Evolutionary conservation across 2,113 vertebrate species (phyloP).

Genomic region (Centropus unirufus): DNA sequence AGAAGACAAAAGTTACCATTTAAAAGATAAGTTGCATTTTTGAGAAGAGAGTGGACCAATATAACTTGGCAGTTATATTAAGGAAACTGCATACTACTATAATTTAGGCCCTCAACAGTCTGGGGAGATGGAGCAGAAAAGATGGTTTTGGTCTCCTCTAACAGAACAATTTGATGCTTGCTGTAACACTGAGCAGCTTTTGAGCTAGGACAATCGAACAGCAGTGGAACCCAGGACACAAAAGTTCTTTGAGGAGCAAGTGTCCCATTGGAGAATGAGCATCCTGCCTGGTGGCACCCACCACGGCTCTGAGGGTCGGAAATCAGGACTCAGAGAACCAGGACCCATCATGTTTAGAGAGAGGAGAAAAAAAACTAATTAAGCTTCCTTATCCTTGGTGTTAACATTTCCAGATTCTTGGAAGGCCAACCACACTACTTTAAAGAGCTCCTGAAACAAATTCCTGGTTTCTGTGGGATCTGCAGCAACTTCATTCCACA

Average conservation of each 20-base stretch:
- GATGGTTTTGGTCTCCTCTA: background rate
- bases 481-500: background rate
- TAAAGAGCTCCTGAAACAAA: slow-evolving; percentile 9
- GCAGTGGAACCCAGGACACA: too few species aligned
- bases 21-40: background rate
- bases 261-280: background rate
- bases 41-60: background rate
- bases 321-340: background rate
- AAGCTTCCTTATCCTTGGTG: background rate
- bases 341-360: background rate
- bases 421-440: background rate
- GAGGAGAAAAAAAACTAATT: background rate
- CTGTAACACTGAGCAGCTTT: fast-evolving
- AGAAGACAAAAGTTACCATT: background rate
- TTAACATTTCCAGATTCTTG: slow-evolving; percentile 16
- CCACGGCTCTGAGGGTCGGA: background rate
- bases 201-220: background rate
- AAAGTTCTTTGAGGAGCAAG: background rate
- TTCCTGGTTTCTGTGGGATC: slow-evolving; percentile 5
- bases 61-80: background rate
- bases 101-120: background rate
- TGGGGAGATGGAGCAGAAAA: background rate
- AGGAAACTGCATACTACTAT: background rate
- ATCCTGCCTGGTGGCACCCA: background rate
- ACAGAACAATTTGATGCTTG: background rate